These are phyloP conservation scores for Diogma glabrata DNA, from an alignment of 2,888 invertebrate genomes.

Conservation along the genomic window DNA sequence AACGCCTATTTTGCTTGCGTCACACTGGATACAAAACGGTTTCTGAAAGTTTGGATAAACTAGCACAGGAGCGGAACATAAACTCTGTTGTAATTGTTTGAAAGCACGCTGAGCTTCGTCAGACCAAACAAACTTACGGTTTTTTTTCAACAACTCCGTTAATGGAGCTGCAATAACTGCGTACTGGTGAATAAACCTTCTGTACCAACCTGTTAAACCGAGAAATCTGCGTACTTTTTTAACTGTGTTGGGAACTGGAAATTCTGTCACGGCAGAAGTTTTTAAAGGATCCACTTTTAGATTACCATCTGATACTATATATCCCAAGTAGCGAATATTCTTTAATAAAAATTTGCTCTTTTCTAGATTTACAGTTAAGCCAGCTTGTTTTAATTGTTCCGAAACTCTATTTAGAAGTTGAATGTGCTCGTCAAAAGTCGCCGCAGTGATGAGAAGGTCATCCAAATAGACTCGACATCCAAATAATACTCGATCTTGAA, in stretches of 20 bases:
- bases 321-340: constrained; percentile 6
- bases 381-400: background rate
- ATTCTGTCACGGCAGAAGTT: constrained; percentile 12
- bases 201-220: constrained; percentile 19
- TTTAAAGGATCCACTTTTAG: background rate
- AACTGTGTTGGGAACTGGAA: constrained; percentile 16
- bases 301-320: constrained; percentile 10
- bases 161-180: constrained; percentile 12
- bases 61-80: background rate
- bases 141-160: too few species aligned
- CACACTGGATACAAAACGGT: background rate
- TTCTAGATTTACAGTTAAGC: background rate
- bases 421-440: constrained; percentile 3
- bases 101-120: constrained; percentile 10
- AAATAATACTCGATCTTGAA: too few species aligned
- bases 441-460: constrained; percentile 1
- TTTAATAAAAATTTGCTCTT: background rate
- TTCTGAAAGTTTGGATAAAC: background rate
- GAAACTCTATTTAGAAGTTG: background rate
- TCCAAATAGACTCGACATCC: too few species aligned
- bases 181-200: constrained; percentile 5
- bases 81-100: background rate
- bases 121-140: background rate
- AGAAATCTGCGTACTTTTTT: constrained; percentile 18
- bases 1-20: background rate